Conservation (phyloP, 2,888 invertebrate genomes). For the Pseudococcus viburni region DNA sequence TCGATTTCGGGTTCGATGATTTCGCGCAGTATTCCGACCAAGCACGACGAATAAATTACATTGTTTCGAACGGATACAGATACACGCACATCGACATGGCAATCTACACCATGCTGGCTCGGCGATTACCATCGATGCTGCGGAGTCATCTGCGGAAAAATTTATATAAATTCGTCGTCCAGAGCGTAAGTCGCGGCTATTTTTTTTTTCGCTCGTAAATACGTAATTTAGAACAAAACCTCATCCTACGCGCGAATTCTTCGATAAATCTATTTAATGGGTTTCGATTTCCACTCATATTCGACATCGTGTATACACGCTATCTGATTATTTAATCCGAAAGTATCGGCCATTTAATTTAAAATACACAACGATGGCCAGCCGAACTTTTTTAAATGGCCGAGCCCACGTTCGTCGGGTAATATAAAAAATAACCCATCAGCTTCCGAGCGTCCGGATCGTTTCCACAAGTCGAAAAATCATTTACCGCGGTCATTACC, state of each 20-base stretch:
- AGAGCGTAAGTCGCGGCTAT: slow-evolving; percentile 16
- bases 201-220: slow-evolving; percentile 46
- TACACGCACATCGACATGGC: background rate
- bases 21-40: background rate
- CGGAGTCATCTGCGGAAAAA: slow-evolving; percentile 16
- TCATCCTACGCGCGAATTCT: slow-evolving; percentile 51
- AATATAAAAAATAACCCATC: slow-evolving; percentile 50
- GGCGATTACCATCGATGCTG: background rate
- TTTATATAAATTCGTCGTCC: background rate
- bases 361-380: background rate
- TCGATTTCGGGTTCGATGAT: slow-evolving; percentile 52
- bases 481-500: slow-evolving; percentile 44
- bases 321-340: slow-evolving; percentile 47
- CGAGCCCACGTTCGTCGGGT: slow-evolving; percentile 26
- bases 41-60: slow-evolving; percentile 42
- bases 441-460: background rate
- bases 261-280: slow-evolving; percentile 56
- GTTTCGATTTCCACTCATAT: slow-evolving; percentile 57
- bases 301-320: slow-evolving; percentile 54
- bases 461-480: slow-evolving; percentile 55
- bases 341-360: slow-evolving; percentile 48
- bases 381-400: slow-evolving; percentile 43
- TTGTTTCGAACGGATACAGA: slow-evolving; percentile 2
- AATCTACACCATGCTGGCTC: background rate
- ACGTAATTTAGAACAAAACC: slow-evolving; percentile 47